These are phyloP conservation scores for Acropora yongei DNA, from an alignment of 64 coral and sea anemone species.

Conservation along the genomic window DNA sequence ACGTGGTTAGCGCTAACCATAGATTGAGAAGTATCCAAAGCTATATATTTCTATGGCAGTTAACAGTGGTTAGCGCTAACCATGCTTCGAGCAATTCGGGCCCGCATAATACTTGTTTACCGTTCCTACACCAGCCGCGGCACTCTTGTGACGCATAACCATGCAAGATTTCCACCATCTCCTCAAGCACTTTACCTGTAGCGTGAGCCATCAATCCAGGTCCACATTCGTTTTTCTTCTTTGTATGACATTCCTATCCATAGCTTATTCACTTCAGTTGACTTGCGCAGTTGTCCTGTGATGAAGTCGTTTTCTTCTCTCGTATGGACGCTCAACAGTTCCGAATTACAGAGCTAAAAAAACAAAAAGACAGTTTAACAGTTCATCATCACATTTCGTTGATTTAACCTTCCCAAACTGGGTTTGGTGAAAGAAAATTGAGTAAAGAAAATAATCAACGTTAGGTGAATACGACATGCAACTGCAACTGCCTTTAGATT, in stretches of 20 bases:
- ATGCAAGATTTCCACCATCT: background rate
- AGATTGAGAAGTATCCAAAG: background rate
- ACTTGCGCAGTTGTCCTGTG: slow-evolving; percentile 54
- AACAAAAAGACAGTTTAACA: background rate
- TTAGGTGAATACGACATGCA: too few relatives aligned
- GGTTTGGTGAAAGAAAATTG: too few relatives aligned
- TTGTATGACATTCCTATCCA: slow-evolving; percentile 80
- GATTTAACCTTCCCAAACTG: background rate
- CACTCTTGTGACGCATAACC: background rate
- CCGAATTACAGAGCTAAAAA: slow-evolving; percentile 68
- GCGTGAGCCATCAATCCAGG: slow-evolving; percentile 71
- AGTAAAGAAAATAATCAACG: too few relatives aligned
- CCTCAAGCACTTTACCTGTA: slow-evolving; percentile 45
- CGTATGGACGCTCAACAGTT: slow-evolving; percentile 70
- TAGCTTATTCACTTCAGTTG: slow-evolving; percentile 79
- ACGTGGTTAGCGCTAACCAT: too few relatives aligned
- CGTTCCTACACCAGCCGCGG: too few relatives aligned
- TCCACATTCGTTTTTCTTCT: slow-evolving; percentile 74
- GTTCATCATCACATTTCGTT: background rate
- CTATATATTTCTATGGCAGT: too few relatives aligned
- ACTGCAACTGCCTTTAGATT: too few relatives aligned
- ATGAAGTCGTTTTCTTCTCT: slow-evolving; percentile 73
- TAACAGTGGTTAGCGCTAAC: too few relatives aligned
- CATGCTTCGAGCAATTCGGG: too few relatives aligned
- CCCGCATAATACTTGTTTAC: too few relatives aligned